phyloP scores from a whole-genome alignment of 2,113 vertebrate species.

The Caranx ignobilis region DNA sequence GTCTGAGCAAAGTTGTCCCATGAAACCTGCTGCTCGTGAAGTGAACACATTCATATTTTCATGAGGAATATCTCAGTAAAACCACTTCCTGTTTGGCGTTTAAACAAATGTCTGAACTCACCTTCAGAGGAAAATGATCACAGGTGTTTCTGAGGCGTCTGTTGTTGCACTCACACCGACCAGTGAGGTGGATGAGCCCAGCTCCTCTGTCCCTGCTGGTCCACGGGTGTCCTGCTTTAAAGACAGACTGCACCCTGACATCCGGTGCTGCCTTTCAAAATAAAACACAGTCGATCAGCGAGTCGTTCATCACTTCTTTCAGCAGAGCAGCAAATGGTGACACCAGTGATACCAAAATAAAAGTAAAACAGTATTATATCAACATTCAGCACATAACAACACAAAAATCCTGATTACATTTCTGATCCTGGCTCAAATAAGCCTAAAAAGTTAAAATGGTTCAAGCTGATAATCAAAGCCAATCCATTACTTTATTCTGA shows the following conservation, averaged over 20 bases:
- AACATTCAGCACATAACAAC: too few species aligned
- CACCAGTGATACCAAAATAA: too few species aligned
- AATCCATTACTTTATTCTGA: slow-evolving; percentile 43
- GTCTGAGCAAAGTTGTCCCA: neutral
- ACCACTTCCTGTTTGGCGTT: neutral
- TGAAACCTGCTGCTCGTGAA: neutral
- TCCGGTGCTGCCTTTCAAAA: slow-evolving; percentile 44
- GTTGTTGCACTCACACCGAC: neutral
- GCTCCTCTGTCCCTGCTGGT: slow-evolving; percentile 21
- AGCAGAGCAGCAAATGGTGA: too few species aligned
- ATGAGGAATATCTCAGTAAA: neutral
- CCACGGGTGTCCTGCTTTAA: neutral
- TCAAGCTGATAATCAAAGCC: too few species aligned
- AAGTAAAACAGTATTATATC: too few species aligned
- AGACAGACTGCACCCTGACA: rapidly evolving
- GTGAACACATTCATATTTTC: neutral
- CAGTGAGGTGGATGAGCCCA: neutral
- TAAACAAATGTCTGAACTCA: slow-evolving; percentile 9
- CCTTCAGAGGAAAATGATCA: slow-evolving; percentile 6
- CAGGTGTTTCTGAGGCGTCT: slow-evolving; percentile 14
- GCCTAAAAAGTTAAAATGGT: too few species aligned
- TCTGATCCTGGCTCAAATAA: too few species aligned
- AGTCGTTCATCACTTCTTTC: too few species aligned
- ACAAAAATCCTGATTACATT: too few species aligned
- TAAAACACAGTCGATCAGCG: slow-evolving; percentile 24